Evolutionary conservation across 2,797 vertebrate genomes (phyloP), one percentile per base, ranked within the genome.

Genomic region (Gila robusta): DNA sequence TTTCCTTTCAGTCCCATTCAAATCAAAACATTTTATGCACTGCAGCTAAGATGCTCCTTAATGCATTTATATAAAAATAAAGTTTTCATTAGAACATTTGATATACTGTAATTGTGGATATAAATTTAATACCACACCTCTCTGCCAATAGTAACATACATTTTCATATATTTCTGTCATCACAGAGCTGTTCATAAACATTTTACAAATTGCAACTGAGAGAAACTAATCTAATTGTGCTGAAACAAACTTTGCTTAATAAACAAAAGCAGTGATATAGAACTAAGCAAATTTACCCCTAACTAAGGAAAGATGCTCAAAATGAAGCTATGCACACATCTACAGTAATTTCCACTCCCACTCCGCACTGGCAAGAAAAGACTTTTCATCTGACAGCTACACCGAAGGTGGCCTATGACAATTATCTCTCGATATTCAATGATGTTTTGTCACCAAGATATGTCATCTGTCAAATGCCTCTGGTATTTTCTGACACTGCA

Each of bases 181-280:
- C 41, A 66, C 39, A 28, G 35, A 78, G 73, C 47, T 37, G 12
- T 28, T 26, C 52, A 77, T 62, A 79, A 79, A 62, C 52, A 62
- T 79, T 71, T 79, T 70, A 35, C 8, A 23, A 35, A 28, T 79
- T 39, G 11, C 76, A 32, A 79, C 26, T 11, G 66, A 79, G 74
- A 78, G 37, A 47, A 70, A 12, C n/a, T 79, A 79, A 85, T 79
- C 49, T 59, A 56, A 79, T 73, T 73, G 56, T 39, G 2, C 32
- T 23, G 37, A 82, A 88, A 26, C 79, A 35, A 77, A 69, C 35
- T 56, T 52, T 82, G 69, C 81, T 62, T 70, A 64, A 76, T 76
- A 85, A 87, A 23, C 74, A 85, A 79, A 88, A 77, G 23, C 54
- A 41, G 23, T 37, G 21, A 28, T 72, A 32, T 32, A 74, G 12